Conservation (phyloP, 2,113 vertebrate species). For the Mastomys coucha region DNA sequence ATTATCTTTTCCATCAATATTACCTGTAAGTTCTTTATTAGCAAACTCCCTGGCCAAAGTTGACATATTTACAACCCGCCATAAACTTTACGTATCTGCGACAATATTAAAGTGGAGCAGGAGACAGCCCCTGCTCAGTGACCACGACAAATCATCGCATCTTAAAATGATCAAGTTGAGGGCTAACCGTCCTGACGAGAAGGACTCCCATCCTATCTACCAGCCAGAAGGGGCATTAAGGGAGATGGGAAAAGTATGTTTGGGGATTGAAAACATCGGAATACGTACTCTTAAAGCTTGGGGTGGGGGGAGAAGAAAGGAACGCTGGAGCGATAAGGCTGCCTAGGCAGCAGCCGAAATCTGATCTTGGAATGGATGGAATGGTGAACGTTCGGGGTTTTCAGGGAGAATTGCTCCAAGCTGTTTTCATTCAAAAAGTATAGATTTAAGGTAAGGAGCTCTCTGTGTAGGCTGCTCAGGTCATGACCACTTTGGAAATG, state of each 20-base stretch:
- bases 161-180: slow-evolving; percentile 88
- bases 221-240: slow-evolving; percentile 72
- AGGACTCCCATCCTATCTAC: slow-evolving; percentile 82
- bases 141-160: slow-evolving; percentile 87
- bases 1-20: slow-evolving; percentile 91
- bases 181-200: slow-evolving; percentile 87
- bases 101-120: slow-evolving; percentile 85
- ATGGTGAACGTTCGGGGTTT: slow-evolving; percentile 91
- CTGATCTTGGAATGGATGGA: slow-evolving; percentile 89
- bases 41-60: slow-evolving; percentile 86
- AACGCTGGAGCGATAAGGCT: slow-evolving; percentile 85
- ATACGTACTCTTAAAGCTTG: slow-evolving; percentile 80
- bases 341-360: slow-evolving; percentile 87
- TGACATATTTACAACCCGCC: slow-evolving; percentile 89
- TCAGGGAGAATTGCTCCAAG: slow-evolving; percentile 92
- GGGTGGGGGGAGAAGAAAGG: slow-evolving; percentile 41
- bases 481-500: slow-evolving; percentile 86
- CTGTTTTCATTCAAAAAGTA: slow-evolving; percentile 91
- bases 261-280: slow-evolving; percentile 88
- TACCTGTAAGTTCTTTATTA: slow-evolving; percentile 87
- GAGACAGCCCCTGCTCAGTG: slow-evolving; percentile 59
- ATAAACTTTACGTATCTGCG: slow-evolving; percentile 89
- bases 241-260: slow-evolving; percentile 87
- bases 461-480: slow-evolving; percentile 83
- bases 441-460: slow-evolving; percentile 90